Base-by-base conservation (phyloP, 2,113 vertebrate species). In the Mormyrus lacerda region DNA sequence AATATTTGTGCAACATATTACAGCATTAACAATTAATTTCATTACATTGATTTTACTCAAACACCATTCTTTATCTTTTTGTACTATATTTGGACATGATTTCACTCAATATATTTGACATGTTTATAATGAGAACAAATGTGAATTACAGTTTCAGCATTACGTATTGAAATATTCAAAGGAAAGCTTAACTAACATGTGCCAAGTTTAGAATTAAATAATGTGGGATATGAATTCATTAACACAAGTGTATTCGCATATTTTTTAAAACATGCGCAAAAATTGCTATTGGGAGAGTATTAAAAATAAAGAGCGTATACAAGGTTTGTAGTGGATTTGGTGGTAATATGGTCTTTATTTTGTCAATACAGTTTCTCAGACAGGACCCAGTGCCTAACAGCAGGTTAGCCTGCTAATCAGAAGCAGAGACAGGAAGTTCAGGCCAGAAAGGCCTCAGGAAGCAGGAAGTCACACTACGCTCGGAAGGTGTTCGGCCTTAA, bases 401-500 rank as follows among this genome's bases (percentile, higher is more conserved):
- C 89, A 90, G 19, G 89, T 45, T 91, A 84, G 44, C 90, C 53
- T 89, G 53, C 89, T 76, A 47, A 24, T 88, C 90, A 91, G 91
- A 90, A 89, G 90, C 90, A 90, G 89, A 24, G 53, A 42, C 85
- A 88, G 90, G 91, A 92, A 87, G 88, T 51, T 90, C 90, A 55
- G 88, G 90, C 55, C 21, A 58, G 79, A 65, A 87, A 76, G 89
- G 65, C 48, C 87, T 90, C 85, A 10, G 15, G 85, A 92, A 91
- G 97, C 95, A 91, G 92, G 48, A 93, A 91, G 91, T 88, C 90
- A 93, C 88, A 89, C 85, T 55, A 88, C 90, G 93, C 92, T 90
- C 88, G 93, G 92, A 91, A 93, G 93, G 91, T n/a, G 90, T 88
- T 92, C 87, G 90, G 90, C 91, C 92, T 91, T 89, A 92, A 94